A percentile compares a stretch with the other conserved stretches of the same genome.
Evolutionary conservation across 92 coral and sea anemone species (phyloP).

Genomic region (Hydrozoanthus gracilis): DNA sequence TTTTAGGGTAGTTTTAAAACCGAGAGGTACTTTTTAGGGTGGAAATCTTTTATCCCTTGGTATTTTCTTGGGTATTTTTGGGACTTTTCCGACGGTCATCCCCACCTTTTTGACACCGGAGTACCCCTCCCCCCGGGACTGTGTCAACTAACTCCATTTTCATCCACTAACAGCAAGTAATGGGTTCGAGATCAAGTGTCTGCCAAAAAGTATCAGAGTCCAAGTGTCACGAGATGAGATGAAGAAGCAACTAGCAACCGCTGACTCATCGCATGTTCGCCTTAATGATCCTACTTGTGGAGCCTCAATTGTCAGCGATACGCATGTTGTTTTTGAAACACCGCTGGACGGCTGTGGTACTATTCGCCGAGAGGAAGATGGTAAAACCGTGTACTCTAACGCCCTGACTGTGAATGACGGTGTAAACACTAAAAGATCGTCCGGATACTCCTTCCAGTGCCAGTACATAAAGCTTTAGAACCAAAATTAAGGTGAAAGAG

Average conservation of each 20-base stretch:
- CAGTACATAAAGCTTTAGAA: background rate
- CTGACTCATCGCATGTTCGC: background rate
- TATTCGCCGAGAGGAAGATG: conserved; percentile 1
- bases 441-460: background rate
- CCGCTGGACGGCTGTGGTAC: background rate
- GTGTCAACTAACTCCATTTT: too few species aligned
- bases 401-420: background rate
- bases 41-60: too few species aligned
- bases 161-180: too few species aligned
- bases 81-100: too few species aligned
- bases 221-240: background rate
- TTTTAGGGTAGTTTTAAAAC: too few species aligned
- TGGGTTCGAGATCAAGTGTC: background rate
- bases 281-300: conserved; percentile 1
- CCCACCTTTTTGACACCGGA: too few species aligned
- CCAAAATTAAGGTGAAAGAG: background rate
- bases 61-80: too few species aligned
- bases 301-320: background rate
- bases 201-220: background rate
- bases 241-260: background rate
- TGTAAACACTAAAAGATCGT: background rate
- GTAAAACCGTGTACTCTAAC: background rate
- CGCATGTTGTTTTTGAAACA: background rate
- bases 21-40: too few species aligned
- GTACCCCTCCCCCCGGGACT: background rate